Evolutionary conservation across 2,797 vertebrate genomes (phyloP).

Genomic region (Percopsis omiscomaycus): DNA sequence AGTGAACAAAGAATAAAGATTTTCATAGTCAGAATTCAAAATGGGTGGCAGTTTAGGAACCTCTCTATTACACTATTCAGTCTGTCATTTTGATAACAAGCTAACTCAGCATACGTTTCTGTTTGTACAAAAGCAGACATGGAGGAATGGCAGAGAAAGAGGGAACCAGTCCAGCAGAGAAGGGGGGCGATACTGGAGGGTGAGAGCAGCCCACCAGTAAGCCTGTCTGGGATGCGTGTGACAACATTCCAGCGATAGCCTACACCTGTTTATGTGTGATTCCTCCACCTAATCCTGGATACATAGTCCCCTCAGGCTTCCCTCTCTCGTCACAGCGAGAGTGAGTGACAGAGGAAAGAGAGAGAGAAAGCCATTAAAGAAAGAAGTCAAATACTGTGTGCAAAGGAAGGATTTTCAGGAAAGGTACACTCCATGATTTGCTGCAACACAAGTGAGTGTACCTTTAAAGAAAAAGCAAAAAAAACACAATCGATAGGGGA

Average conservation of each 20-base stretch:
- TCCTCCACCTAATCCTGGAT: slow-evolving; percentile 40
- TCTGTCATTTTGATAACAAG: background rate
- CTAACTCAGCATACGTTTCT: background rate
- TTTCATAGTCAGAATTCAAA: too few relatives aligned
- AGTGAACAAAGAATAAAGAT: too few relatives aligned
- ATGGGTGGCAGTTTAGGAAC: background rate
- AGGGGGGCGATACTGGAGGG: background rate
- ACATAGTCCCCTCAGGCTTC: slow-evolving; percentile 43
- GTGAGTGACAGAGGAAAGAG: background rate
- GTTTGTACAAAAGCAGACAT: background rate
- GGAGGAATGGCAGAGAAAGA: background rate
- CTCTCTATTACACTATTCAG: background rate
- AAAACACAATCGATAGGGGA: background rate
- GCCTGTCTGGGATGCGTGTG: slow-evolving; percentile 9
- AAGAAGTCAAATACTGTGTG: background rate
- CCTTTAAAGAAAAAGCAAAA: background rate
- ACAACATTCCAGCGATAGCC: slow-evolving; percentile 25
- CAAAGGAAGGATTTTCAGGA: too few relatives aligned
- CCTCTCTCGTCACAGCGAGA: slow-evolving; percentile 13
- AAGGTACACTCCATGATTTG: too few relatives aligned
- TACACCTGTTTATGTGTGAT: slow-evolving; percentile 39
- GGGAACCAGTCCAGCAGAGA: slow-evolving; percentile 1
- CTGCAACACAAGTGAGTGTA: too few relatives aligned
- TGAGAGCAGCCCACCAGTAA: slow-evolving; percentile 12
- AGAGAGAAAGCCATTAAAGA: background rate